Evolutionary conservation across 53 echinoderm and acorn worm genomes (phyloP).

Genomic region (Luidia sarsii): DNA sequence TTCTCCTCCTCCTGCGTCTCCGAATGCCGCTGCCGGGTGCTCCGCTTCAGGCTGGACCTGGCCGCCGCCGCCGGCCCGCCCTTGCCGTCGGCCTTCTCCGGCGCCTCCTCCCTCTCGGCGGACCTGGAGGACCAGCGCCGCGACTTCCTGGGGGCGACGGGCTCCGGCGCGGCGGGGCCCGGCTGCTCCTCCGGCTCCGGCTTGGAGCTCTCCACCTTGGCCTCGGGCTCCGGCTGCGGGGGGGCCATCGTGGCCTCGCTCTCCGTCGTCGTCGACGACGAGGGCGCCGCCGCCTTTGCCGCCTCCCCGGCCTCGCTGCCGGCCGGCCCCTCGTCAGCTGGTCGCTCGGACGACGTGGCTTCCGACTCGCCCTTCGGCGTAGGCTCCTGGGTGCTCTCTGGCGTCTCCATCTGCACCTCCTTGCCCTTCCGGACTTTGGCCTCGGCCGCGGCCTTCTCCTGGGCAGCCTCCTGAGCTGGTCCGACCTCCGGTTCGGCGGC

Average conservation of each 20-base stretch:
- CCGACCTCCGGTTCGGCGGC: no score
- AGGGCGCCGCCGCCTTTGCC: slow-evolving; percentile 45
- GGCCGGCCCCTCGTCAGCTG: no score
- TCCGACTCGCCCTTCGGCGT: no score
- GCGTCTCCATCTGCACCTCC: no score
- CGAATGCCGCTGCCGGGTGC: neutral
- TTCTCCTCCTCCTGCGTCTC: slow-evolving; percentile 37
- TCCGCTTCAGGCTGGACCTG: slow-evolving; percentile 9
- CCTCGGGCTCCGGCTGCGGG: slow-evolving; percentile 11
- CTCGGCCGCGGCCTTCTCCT: no score
- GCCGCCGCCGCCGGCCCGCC: neutral
- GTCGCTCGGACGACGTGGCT: no score
- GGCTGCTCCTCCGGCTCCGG: neutral
- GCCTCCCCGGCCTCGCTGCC: no score
- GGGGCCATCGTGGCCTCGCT: neutral
- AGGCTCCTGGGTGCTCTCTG: no score
- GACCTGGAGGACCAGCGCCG: slow-evolving; percentile 44
- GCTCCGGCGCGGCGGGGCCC: neutral
- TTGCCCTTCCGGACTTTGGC: no score
- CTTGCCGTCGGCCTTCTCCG: slow-evolving; percentile 24
- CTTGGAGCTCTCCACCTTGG: slow-evolving; percentile 24
- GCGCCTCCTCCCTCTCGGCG: slow-evolving; percentile 30
- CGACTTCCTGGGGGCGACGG: neutral
- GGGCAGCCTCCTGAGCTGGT: no score
- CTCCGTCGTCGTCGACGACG: neutral